phyloP scores from a whole-genome alignment of 2,113 vertebrate genomes.

The Aythya baeri region DNA sequence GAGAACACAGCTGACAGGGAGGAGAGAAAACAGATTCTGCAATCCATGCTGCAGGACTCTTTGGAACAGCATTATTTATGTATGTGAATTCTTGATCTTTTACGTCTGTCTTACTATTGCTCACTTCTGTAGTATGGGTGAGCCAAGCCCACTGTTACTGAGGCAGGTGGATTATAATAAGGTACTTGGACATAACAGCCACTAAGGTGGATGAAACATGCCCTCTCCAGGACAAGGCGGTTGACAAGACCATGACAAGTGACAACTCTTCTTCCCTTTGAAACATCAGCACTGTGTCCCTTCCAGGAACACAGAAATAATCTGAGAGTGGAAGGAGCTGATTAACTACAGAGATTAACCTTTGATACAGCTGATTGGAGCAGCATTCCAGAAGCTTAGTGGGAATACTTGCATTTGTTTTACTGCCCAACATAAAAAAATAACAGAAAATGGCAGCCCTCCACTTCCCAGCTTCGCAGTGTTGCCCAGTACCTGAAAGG shows the following conservation, averaged over 20 bases:
- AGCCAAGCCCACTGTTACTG: background rate
- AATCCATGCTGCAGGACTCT: background rate
- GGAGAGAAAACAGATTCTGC: background rate
- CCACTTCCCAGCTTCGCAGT: background rate
- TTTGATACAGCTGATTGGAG: background rate
- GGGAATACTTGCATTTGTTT: background rate
- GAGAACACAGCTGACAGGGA: background rate
- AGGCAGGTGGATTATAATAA: background rate
- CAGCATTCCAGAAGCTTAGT: background rate
- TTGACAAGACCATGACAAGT: background rate
- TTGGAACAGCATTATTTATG: background rate
- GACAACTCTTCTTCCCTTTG: background rate
- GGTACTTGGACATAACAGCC: background rate
- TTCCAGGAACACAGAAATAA: background rate
- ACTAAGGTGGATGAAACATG: background rate
- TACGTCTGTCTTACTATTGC: background rate
- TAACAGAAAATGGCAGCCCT: background rate
- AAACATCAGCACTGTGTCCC: background rate
- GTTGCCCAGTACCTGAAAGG: slow-evolving; percentile 78
- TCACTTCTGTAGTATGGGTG: background rate
- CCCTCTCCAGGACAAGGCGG: background rate
- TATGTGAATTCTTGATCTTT: background rate
- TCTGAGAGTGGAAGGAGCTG: background rate
- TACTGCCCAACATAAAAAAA: background rate
- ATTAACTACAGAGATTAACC: slow-evolving; percentile 17